Conservation (phyloP, 1,140 invertebrate species). For the Philaenus spumarius region DNA sequence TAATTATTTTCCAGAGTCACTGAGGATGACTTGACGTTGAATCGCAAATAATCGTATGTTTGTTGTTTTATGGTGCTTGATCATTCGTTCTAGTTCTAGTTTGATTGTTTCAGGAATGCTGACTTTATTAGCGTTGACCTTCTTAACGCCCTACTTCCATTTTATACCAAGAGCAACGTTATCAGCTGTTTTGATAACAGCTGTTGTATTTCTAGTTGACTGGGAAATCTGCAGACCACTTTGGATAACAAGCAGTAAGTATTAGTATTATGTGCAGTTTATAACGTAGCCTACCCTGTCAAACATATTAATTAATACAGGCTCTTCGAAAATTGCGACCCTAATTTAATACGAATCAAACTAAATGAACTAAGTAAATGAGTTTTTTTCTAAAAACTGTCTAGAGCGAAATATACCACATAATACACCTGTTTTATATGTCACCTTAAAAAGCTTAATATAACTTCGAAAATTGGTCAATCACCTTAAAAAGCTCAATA, state of each 20-base stretch:
- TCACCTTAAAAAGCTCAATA: too few species aligned
- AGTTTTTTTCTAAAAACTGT: background rate
- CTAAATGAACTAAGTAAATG: background rate
- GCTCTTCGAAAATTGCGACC: background rate
- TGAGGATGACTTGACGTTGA: too few species aligned
- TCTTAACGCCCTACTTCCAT: slow-evolving; percentile 61
- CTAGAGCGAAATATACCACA: background rate
- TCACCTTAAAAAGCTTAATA: background rate
- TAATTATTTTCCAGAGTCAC: too few species aligned
- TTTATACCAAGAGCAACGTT: slow-evolving; percentile 61
- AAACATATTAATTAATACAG: background rate
- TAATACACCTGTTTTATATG: background rate
- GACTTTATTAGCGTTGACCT: slow-evolving; percentile 51
- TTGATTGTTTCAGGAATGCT: slow-evolving; percentile 48
- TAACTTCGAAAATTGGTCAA: too few species aligned
- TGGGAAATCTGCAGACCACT: slow-evolving; percentile 49
- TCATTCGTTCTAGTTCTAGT: too few species aligned
- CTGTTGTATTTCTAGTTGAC: slow-evolving; percentile 63
- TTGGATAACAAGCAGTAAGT: slow-evolving; percentile 55
- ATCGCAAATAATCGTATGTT: too few species aligned
- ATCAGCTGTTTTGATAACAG: slow-evolving; percentile 59
- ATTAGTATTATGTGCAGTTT: background rate
- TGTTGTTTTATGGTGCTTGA: too few species aligned
- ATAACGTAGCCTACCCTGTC: background rate
- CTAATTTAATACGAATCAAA: background rate